Conservation (phyloP, 2,113 vertebrate species). For the Tapirus terrestris region DNA sequence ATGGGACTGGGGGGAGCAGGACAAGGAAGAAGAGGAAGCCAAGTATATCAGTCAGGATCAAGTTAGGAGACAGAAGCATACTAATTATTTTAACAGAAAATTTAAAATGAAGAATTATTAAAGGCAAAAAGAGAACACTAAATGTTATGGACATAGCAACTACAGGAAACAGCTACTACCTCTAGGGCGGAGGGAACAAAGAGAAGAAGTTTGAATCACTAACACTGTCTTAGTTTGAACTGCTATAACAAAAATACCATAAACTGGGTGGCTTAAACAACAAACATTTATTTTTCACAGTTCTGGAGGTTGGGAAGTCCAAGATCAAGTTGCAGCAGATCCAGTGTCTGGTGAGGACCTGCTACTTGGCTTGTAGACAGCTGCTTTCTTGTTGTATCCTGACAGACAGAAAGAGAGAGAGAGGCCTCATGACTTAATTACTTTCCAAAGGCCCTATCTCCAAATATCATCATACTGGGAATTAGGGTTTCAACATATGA, state of each 20-base stretch:
- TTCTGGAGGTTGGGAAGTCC: background rate
- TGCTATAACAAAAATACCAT: background rate
- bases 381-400: background rate
- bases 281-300: background rate
- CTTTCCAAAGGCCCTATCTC: background rate
- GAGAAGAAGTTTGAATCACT: background rate
- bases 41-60: background rate
- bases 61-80: background rate
- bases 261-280: background rate
- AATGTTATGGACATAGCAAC: background rate
- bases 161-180: background rate
- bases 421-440: background rate
- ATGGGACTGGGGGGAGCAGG: background rate
- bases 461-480: background rate
- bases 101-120: conserved; percentile 11
- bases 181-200: background rate
- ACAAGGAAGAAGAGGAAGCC: background rate
- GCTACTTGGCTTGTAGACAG: background rate
- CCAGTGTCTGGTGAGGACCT: background rate
- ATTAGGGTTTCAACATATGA: background rate
- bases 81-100: background rate
- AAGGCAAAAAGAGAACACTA: background rate
- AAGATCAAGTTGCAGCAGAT: background rate
- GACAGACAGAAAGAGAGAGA: background rate
- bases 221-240: background rate